Evolutionary conservation across 2,888 invertebrate genomes (phyloP).

Genomic region (Agapostemon virescens): DNA sequence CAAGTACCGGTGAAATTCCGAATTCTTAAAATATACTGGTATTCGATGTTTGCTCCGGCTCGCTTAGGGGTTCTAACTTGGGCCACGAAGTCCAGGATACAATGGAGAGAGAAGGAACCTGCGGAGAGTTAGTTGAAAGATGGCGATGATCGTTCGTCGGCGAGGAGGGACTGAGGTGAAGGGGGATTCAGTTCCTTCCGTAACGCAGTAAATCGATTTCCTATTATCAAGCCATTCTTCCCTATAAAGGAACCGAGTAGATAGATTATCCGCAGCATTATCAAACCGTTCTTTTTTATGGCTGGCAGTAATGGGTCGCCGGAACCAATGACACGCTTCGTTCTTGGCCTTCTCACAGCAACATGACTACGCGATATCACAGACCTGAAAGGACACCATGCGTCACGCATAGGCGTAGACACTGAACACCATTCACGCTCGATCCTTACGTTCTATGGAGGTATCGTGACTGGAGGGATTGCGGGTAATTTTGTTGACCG

Average conservation of each 20-base stretch:
- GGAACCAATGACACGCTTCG: conserved; percentile 53
- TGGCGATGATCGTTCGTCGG: not conserved
- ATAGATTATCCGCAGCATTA: conserved; percentile 67
- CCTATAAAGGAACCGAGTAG: conserved; percentile 61
- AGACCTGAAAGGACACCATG: conserved; percentile 19
- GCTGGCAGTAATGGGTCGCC: conserved; percentile 47
- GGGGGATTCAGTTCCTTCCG: conserved; percentile 41
- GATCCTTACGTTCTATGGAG: not conserved
- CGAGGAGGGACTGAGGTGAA: not conserved
- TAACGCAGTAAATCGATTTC: conserved; percentile 68
- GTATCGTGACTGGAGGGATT: not conserved
- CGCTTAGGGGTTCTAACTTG: too few species aligned
- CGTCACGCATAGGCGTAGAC: conserved; percentile 42
- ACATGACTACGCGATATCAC: conserved; percentile 49
- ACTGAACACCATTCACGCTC: conserved; percentile 27
- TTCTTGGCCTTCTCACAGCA: conserved; percentile 42
- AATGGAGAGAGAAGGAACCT: conserved; percentile 16
- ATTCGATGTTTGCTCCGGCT: conserved; percentile 56
- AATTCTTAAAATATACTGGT: too few species aligned
- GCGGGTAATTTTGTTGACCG: not conserved
- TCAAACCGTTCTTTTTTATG: conserved; percentile 62
- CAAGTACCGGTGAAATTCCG: too few species aligned
- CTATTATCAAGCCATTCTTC: conserved; percentile 67
- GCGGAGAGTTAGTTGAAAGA: conserved; percentile 14
- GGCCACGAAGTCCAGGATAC: not conserved